Evolutionary conservation across 2,113 vertebrate species (phyloP), one percentile per base, ranked within the genome.

Genomic region (Cyphomyrus discorhynchus): DNA sequence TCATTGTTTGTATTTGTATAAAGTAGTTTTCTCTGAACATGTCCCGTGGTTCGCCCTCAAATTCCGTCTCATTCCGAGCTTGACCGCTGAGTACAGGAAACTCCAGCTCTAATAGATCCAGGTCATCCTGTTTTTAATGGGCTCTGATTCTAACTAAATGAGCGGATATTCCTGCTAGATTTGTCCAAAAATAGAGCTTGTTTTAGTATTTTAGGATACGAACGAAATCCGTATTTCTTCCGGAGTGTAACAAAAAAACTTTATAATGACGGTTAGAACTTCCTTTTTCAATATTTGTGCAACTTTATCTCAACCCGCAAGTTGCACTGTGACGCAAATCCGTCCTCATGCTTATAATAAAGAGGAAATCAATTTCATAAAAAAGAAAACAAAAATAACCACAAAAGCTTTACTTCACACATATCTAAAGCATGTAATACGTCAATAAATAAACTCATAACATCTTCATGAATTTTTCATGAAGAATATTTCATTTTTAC

Each of bases 151-250:
- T 92, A 94, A 94, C 96, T 97, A 98, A 98, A 99, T 97, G 97
- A 98, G 96, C 98, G 98, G 98, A 99, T 98, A 93, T 97, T 96
- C 97, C 97, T 97, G 97, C 94, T 93, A 97, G 96, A 97, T 98
- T 96, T 95, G 94, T 89, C 96, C 97, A 94, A 94, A 97, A 98
- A 98, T 99, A 99, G 98, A 97, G 96, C 92, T 94, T 94, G 95
- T 94, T 96, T 96, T 93, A 96, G 97, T 99, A 99, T 99, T 99
- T 99, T 98, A 97, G 97, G 98, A 97, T 97, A 96, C 98, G 97
- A 96, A 97, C 96, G 96, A 98, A 98, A 97, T 98, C 96, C 97
- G 97, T 98, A 98, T 99, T 99, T 99, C 98, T 99, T 99, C 97
- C 98, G 97, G 97, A 96, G 97, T 96, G 82, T 88, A 91, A 90